Percentiles rank a stretch among this genome's conserved stretches.
These are phyloP conservation scores for Ceyx melanurus DNA, from an alignment of 2,113 vertebrate species.

Conservation along the genomic window DNA sequence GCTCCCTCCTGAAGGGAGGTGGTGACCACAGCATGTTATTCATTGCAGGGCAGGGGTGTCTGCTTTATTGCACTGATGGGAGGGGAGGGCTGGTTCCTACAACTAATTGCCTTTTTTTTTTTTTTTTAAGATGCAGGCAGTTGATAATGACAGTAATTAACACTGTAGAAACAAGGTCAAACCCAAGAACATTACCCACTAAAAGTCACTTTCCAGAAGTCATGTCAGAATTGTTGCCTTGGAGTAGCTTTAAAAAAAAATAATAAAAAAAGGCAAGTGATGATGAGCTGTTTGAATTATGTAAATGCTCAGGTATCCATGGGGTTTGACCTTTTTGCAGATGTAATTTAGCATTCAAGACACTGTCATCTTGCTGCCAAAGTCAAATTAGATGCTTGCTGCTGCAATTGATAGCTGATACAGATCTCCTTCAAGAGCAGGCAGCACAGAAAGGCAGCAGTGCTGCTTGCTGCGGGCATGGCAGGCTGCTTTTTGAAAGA, in stretches of 20 bases:
- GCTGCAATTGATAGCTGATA: conserved; percentile 66
- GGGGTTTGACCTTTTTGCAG: conserved; percentile 68
- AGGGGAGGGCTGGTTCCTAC: conserved; percentile 32
- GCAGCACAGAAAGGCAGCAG: background rate
- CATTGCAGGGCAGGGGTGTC: background rate
- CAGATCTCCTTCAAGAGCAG: conserved; percentile 41
- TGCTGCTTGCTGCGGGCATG: background rate
- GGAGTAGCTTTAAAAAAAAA: conserved; percentile 7
- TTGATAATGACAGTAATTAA: conserved; percentile 66
- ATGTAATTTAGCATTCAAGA: conserved; percentile 73
- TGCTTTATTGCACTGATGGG: background rate
- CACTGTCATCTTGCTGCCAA: conserved; percentile 65
- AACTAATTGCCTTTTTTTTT: conserved; percentile 14
- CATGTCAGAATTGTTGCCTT: conserved; percentile 41
- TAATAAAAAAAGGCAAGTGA: background rate
- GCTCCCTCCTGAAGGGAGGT: background rate
- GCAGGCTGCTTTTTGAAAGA: background rate
- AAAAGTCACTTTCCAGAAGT: conserved; percentile 66
- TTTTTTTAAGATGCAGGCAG: conserved; percentile 31
- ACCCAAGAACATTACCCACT: conserved; percentile 25
- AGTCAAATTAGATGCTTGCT: conserved; percentile 68
- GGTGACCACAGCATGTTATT: background rate
- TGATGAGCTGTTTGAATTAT: conserved; percentile 71
- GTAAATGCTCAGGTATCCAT: conserved; percentile 67
- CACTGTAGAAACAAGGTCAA: conserved; percentile 53